A percentile compares a stretch with the other conserved stretches of the same genome.
phyloP scores from a whole-genome alignment of 2,888 invertebrate genomes.

The Lithodes maja region DNA sequence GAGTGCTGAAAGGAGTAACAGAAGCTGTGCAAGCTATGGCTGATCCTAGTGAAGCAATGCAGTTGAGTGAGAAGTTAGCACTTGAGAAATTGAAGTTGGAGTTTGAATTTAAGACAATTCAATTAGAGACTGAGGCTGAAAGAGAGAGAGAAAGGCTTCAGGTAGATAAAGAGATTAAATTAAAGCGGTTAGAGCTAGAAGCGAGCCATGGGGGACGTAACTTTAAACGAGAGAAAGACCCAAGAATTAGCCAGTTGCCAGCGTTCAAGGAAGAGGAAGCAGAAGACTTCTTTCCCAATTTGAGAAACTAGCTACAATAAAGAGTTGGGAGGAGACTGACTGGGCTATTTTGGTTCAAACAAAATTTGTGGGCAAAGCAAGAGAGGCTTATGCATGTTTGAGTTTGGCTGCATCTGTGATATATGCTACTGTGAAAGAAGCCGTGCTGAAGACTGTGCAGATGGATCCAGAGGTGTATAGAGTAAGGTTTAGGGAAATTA shows the following conservation, averaged over 20 bases:
- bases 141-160: not conserved
- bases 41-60: no score
- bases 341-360: not conserved
- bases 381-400: constrained; percentile 2
- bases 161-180: not conserved
- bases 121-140: not conserved
- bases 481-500: not conserved
- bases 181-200: not conserved
- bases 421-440: constrained; percentile 19
- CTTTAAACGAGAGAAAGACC: not conserved
- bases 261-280: constrained; percentile 15
- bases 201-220: not conserved
- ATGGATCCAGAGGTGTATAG: constrained; percentile 20
- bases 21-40: no score
- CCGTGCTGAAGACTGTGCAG: not conserved
- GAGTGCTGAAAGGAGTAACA: no score
- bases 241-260: not conserved
- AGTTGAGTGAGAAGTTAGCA: no score
- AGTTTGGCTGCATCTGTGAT: not conserved
- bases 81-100: not conserved
- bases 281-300: constrained; percentile 10
- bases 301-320: constrained; percentile 1
- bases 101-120: not conserved
- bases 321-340: not conserved
- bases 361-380: constrained; percentile 5